Base-by-base conservation (phyloP, 2,888 invertebrate genomes). In the Lycaena phlaeas region DNA sequence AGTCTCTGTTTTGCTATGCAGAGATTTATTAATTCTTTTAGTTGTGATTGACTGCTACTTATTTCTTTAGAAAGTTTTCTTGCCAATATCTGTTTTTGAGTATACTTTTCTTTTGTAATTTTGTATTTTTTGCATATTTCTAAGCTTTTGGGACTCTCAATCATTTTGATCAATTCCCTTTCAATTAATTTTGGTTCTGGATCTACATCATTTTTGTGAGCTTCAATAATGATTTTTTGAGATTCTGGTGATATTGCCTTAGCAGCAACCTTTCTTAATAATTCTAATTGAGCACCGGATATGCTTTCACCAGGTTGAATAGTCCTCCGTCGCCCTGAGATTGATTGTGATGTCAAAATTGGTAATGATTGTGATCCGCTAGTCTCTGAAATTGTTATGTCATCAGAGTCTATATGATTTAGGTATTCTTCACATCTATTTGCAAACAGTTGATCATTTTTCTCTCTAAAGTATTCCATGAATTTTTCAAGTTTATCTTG, bases 21-120 rank as follows among this genome's bases (percentile, higher is more conserved):
- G 14, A 91, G 86, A 56, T 88, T 87, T 54, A 93, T 90, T 14
- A 93, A 71, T 65, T 93, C 92, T 51, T 89, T 88, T 2, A 93
- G 84, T 61, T 92, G 90, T 48, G 89, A 86, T 54, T 91, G 88
- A 26, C 88, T 88, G 11, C 87, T 87, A 42, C 88, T 88, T 36
- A 92, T 87, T 64, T 91, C 90, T 46, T 79, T 84, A 14, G 81
- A 79, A 17, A 85, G 56, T 53, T 85, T 85, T 41, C 81, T 64
- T 25, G 82, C 77, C 45, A 85, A 59, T 45, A 75, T 71, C 58
- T 85, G 82, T 52, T 85, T 85, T 48, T 85, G 82, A 31, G 75
- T 65, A 56, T 81, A 85, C 54, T 85, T 85, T 48, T 85, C 84
- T 51, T 78, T 78, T 18, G 86, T 73, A 10, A 82, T 71, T 69